Evolutionary conservation across 2,113 vertebrate species (phyloP).

Genomic region (Orthonyx spaldingii): DNA sequence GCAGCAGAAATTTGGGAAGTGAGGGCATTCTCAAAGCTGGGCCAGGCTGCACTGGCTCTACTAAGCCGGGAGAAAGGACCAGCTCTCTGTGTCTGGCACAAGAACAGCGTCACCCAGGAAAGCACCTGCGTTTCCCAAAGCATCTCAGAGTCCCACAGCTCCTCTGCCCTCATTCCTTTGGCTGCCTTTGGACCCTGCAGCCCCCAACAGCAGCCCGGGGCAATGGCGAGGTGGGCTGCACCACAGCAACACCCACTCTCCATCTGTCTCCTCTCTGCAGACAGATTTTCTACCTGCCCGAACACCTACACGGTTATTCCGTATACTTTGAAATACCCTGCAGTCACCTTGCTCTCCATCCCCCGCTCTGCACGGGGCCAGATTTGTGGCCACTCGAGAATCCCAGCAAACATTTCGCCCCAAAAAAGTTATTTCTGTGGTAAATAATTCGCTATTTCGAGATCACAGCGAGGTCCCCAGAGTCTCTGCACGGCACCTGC

Average conservation of each 20-base stretch:
- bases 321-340: not conserved
- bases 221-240: not conserved
- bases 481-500: not conserved
- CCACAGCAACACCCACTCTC: not conserved
- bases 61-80: not conserved
- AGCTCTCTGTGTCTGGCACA: rapidly evolving
- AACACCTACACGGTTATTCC: not conserved
- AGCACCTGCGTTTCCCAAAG: not conserved
- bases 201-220: not conserved
- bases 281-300: not conserved
- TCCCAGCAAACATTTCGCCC: not conserved
- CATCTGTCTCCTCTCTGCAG: not conserved
- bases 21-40: not conserved
- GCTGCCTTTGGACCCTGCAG: not conserved
- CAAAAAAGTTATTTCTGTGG: not conserved
- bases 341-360: not conserved
- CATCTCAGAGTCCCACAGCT: not conserved
- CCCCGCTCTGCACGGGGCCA: rapidly evolving
- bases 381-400: not conserved
- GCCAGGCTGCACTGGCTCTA: not conserved
- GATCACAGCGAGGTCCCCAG: not conserved
- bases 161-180: not conserved
- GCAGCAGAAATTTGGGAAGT: not conserved
- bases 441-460: not conserved
- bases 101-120: not conserved